Evolutionary conservation across 1,140 invertebrate genomes (phyloP).

Genomic region (Drosophila yakuba): DNA sequence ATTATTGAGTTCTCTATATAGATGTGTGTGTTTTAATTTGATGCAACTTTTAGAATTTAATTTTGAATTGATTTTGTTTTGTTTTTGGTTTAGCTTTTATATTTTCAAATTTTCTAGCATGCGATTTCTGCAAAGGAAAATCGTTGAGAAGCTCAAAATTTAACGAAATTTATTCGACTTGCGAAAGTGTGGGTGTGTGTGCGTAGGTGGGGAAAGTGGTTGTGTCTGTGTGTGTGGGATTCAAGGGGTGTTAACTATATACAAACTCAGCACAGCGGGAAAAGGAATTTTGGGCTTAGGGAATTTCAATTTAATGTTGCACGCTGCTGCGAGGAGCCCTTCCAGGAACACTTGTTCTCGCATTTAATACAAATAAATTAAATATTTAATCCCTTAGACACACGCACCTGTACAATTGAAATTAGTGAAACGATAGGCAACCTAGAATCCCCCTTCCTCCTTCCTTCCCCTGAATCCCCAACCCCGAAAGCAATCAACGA

Average conservation of each 20-base stretch:
- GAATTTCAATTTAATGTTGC: slow-evolving; percentile 41
- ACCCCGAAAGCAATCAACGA: slow-evolving; percentile 43
- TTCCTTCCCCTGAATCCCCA: not conserved
- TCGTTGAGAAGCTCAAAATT: slow-evolving; percentile 79
- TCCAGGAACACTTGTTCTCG: slow-evolving; percentile 11
- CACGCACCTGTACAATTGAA: slow-evolving; percentile 46
- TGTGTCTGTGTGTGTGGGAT: slow-evolving; percentile 9
- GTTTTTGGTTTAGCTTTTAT: slow-evolving; percentile 51
- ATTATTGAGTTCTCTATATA: slow-evolving; percentile 57
- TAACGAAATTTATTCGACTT: slow-evolving; percentile 74
- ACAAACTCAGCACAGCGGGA: slow-evolving; percentile 40
- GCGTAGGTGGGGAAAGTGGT: not conserved
- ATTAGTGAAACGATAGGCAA: slow-evolving; percentile 37
- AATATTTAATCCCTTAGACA: slow-evolving; percentile 43
- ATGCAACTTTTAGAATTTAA: slow-evolving; percentile 53
- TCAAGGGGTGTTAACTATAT: slow-evolving; percentile 31
- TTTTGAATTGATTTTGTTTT: slow-evolving; percentile 70
- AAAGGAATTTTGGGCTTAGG: slow-evolving; percentile 28
- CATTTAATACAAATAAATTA: slow-evolving; percentile 48
- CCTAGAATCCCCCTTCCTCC: not conserved
- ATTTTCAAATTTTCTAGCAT: slow-evolving; percentile 69
- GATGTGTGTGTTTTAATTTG: slow-evolving; percentile 55
- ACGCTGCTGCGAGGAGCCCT: slow-evolving; percentile 16
- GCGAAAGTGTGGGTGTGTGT: not conserved
- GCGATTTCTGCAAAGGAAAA: slow-evolving; percentile 83